phyloP scores from a whole-genome alignment of 2,888 invertebrate genomes.

The Orchesellides sinensis region DNA sequence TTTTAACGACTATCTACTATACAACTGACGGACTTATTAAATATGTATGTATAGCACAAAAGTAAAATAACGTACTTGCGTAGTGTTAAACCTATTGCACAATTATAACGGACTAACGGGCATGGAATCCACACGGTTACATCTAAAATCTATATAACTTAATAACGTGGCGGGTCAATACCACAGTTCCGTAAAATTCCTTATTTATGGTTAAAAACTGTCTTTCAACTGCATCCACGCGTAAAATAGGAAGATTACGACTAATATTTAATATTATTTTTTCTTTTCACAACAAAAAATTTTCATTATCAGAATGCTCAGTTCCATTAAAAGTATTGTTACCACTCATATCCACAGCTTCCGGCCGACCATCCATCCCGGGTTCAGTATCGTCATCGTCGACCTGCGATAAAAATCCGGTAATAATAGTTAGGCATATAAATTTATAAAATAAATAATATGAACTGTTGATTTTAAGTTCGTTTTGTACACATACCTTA shows the following conservation, averaged over 20 bases:
- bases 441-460: too few relatives aligned
- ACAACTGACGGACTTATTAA: neutral
- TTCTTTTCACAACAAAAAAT: constrained; percentile 40
- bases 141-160: neutral
- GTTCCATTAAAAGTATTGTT: constrained; percentile 30
- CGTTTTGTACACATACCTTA: constrained; percentile 53
- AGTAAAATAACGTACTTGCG: neutral
- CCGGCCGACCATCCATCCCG: too few relatives aligned
- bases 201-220: neutral
- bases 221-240: neutral
- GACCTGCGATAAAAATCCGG: too few relatives aligned
- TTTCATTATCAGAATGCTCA: constrained; percentile 43
- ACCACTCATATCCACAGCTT: constrained; percentile 27
- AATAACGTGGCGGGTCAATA: neutral
- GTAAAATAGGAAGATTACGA: neutral
- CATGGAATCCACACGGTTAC: constrained; percentile 2
- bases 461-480: neutral
- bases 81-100: neutral
- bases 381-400: constrained; percentile 47
- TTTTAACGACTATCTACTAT: neutral
- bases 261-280: neutral
- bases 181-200: neutral
- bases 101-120: neutral
- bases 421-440: too few relatives aligned
- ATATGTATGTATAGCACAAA: neutral